Conservation (phyloP, 53 echinoderm and acorn worm species). For the Henricia sp. region DNA sequence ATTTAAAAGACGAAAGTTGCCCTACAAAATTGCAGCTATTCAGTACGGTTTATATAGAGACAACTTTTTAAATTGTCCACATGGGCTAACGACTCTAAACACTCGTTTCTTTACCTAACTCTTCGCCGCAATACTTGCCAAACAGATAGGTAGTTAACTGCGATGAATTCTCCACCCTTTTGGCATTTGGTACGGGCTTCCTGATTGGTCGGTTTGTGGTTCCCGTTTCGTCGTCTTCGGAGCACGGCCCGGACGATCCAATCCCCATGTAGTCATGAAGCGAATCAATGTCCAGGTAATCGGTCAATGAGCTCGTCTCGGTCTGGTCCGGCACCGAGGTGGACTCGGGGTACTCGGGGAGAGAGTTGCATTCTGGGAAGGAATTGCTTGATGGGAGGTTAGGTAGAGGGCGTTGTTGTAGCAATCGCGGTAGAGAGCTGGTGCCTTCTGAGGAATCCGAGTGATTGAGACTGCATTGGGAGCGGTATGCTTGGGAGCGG, state of each 20-base stretch:
- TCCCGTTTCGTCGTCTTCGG: slow-evolving; percentile 16
- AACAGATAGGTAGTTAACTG: slow-evolving; percentile 49
- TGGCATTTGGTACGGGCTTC: not conserved
- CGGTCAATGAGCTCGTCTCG: slow-evolving; percentile 40
- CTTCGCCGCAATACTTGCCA: slow-evolving; percentile 54
- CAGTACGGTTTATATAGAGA: no score
- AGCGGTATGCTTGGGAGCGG: slow-evolving; percentile 13
- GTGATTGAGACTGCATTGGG: slow-evolving; percentile 31
- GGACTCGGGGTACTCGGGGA: slow-evolving; percentile 45
- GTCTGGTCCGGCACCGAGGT: slow-evolving; percentile 48
- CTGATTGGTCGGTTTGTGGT: not conserved
- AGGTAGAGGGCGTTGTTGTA: not conserved
- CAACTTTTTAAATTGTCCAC: no score
- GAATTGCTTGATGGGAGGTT: slow-evolving; percentile 17
- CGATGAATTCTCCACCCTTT: slow-evolving; percentile 24
- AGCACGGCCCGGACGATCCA: slow-evolving; percentile 37
- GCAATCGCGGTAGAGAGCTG: not conserved
- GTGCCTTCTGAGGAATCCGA: not conserved
- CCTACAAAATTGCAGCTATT: no score
- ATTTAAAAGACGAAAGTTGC: no score
- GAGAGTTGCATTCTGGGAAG: slow-evolving; percentile 29
- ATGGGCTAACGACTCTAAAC: not conserved
- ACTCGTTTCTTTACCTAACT: slow-evolving; percentile 47
- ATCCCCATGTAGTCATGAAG: slow-evolving; percentile 58
- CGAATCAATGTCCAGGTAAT: slow-evolving; percentile 42